Conservation (phyloP, 2,113 vertebrate genomes). For the Sprattus sprattus region DNA sequence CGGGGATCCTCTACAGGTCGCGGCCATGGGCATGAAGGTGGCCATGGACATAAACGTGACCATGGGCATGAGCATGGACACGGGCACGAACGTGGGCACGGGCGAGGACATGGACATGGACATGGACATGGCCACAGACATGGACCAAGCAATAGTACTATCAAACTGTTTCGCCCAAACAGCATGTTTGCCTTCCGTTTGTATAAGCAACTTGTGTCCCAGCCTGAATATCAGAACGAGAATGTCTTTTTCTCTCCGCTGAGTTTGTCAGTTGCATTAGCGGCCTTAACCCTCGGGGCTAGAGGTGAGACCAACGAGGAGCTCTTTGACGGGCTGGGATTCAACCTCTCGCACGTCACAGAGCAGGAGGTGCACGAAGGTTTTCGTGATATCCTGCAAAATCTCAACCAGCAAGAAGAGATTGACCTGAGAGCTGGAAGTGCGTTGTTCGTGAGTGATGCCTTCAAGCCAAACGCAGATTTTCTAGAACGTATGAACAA, state of each 20-base stretch:
- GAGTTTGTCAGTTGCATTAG: slow-evolving; percentile 72
- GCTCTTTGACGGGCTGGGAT: slow-evolving; percentile 65
- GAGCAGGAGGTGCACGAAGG: slow-evolving; percentile 44
- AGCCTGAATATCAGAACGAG: slow-evolving; percentile 47
- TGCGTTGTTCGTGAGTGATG: slow-evolving; percentile 58
- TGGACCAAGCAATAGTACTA: background rate
- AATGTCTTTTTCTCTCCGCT: slow-evolving; percentile 81
- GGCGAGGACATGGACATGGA: background rate
- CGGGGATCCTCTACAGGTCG: background rate
- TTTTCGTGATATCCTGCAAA: slow-evolving; percentile 48
- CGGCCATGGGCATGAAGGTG: background rate
- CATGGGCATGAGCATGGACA: background rate
- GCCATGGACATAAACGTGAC: background rate
- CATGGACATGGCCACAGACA: background rate
- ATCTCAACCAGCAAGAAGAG: background rate
- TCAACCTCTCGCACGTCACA: slow-evolving; percentile 41
- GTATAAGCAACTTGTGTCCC: slow-evolving; percentile 64
- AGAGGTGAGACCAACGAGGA: slow-evolving; percentile 65
- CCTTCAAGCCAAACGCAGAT: slow-evolving; percentile 34
- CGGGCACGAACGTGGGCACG: background rate
- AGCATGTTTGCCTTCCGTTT: slow-evolving; percentile 68
- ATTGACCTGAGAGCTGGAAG: slow-evolving; percentile 53
- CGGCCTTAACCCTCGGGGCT: slow-evolving; percentile 69
- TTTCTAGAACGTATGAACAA: slow-evolving; percentile 60
- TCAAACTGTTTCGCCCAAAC: slow-evolving; percentile 60